Base-by-base conservation (phyloP, 1,140 invertebrate genomes). In the Acromyrmex charruanus region DNA sequence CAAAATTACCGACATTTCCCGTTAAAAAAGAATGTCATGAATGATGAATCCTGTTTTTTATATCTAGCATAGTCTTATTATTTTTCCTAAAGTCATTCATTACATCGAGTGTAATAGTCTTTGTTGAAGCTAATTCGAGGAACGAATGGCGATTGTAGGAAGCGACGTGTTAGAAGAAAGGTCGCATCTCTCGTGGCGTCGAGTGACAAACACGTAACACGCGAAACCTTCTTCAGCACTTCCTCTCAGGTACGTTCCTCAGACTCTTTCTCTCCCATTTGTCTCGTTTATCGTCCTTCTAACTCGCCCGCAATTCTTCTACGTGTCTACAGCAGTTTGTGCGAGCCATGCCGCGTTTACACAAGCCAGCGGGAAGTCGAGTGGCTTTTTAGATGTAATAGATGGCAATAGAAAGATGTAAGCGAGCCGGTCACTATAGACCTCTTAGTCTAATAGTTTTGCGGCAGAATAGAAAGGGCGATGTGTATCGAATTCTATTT, bases 181-280 rank as follows among this genome's bases (percentile, higher is more conserved):
- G 53, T 59, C 53, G 28, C 71, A 44, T 39, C 39, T 77, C 61
- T 49, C 39, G 4, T 59, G 35, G 74, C 55, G 21, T 77, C 74
- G 35, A 61, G 77, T 79, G 77, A 79, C 77, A 79, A 66, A 79
- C 61, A 79, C 74, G n/a, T 61, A 72, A 72, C 69, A 72, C 25
- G 69, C 69, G 55, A 77, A 61, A 77, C 18, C 49, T 31, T 80
- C n/a, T 68, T 80, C 77, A 66, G 61, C 61, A 49, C 28, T 79
- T 79, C 25, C 44, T 66, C 49, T 53, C 44, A 53, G 28, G 77
- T 80, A 80, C 16, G n/a, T 53, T 80, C 25, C 61, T 79, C 39
- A 44, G 59, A 66, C 39, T 28, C 58, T 77, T 18, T 49, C 66
- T 49, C 21, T 35, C 12, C 39, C 61, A 66, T 79, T n/a, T 66